phyloP scores from a whole-genome alignment of 2,888 invertebrate genomes.

The Cantharis rustica region DNA sequence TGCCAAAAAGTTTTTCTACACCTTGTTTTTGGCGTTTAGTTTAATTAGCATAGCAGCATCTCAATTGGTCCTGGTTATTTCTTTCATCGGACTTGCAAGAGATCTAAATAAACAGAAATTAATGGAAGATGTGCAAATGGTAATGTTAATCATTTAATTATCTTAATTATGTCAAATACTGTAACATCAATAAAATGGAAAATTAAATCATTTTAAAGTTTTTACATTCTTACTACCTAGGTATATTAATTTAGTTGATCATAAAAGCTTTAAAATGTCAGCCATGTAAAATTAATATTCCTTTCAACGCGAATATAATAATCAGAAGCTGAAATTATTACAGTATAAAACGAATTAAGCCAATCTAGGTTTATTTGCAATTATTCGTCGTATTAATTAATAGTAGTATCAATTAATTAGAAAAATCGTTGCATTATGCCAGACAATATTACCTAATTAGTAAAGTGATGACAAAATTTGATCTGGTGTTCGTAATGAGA shows the following conservation, averaged over 20 bases:
- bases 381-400: not conserved
- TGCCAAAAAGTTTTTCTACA: constrained; percentile 62
- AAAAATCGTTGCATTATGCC: not conserved
- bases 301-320: not conserved
- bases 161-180: not conserved
- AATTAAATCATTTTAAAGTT: not conserved
- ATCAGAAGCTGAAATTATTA: not conserved
- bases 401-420: not conserved
- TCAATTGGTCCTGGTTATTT: constrained; percentile 64
- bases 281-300: not conserved
- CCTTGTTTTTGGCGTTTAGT: constrained; percentile 68
- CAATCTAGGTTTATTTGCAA: not conserved
- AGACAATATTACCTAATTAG: not conserved
- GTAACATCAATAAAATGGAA: not conserved
- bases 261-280: not conserved
- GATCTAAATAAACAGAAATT: constrained; percentile 56
- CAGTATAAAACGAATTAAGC: not conserved
- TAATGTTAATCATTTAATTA: constrained; percentile 10
- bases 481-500: not conserved
- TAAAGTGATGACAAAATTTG: not conserved
- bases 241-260: not conserved
- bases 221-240: not conserved
- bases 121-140: constrained; percentile 27
- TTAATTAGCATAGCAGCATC: constrained; percentile 65
- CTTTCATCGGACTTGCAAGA: constrained; percentile 65